Evolutionary conservation across 64 coral and sea anemone genomes (phyloP).

Genomic region (Hydrozoanthus tunicans): DNA sequence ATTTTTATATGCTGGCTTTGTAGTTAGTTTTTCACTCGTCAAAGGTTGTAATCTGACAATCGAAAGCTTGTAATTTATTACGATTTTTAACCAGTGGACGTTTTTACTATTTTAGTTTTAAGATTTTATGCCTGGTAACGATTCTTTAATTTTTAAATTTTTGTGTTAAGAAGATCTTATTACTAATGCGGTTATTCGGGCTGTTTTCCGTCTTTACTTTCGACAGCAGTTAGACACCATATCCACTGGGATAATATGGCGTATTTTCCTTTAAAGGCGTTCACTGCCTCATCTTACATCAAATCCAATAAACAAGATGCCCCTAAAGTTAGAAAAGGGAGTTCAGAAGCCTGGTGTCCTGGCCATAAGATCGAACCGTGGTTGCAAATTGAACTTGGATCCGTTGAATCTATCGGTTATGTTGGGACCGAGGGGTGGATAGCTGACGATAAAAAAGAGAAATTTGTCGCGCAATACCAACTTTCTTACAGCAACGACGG

Average conservation of each 20-base stretch:
- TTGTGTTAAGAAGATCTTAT: not conserved
- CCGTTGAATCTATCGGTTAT: not conserved
- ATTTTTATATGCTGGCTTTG: too few species aligned
- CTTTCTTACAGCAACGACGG: constrained; percentile 22
- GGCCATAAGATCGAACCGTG: not conserved
- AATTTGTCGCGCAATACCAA: not conserved
- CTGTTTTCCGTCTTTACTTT: not conserved
- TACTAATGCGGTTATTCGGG: not conserved
- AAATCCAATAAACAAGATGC: not conserved
- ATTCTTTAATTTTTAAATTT: too few species aligned
- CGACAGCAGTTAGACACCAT: not conserved
- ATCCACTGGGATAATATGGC: not conserved
- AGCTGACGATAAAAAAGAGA: not conserved
- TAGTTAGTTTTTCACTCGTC: too few species aligned
- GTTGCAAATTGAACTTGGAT: constrained; percentile 36
- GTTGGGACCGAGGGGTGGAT: constrained; percentile 38
- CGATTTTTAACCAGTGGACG: too few species aligned
- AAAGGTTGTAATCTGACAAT: too few species aligned
- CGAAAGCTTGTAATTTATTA: too few species aligned
- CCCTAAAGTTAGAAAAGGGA: not conserved
- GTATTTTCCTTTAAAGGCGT: not conserved
- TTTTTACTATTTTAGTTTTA: too few species aligned
- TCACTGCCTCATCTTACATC: constrained; percentile 26
- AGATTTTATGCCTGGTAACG: too few species aligned
- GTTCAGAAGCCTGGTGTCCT: constrained; percentile 31